Percentiles rank a stretch among this genome's conserved stretches.
These are phyloP conservation scores for Cephus runcator DNA, from an alignment of 2,888 invertebrate species.

Conservation along the genomic window DNA sequence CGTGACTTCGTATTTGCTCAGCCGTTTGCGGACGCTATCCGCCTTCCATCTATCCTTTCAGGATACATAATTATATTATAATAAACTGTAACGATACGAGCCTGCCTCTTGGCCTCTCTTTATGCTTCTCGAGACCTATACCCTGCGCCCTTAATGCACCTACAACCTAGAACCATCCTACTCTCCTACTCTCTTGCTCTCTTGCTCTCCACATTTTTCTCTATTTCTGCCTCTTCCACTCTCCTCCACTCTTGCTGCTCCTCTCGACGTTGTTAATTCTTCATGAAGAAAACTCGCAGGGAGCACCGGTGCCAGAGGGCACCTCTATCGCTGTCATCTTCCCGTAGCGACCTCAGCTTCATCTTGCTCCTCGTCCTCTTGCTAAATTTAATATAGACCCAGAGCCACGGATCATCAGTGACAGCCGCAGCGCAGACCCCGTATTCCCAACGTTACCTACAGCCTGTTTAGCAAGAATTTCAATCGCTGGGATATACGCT, in stretches of 20 bases:
- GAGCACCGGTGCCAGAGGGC: slow-evolving; percentile 43
- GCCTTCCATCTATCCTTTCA: slow-evolving; percentile 46
- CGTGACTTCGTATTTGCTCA: slow-evolving; percentile 65
- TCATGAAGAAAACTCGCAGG: slow-evolving; percentile 5
- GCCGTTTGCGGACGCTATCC: slow-evolving; percentile 46
- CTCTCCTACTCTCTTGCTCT: no score
- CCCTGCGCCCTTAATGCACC: slow-evolving; percentile 24
- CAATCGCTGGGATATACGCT: no score
- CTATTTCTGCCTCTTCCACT: no score
- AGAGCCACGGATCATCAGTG: no score
- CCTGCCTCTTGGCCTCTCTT: slow-evolving; percentile 26
- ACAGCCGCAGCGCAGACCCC: no score
- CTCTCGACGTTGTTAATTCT: not conserved
- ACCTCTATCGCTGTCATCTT: slow-evolving; percentile 58
- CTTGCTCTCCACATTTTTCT: no score
- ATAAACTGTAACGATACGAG: slow-evolving; percentile 63
- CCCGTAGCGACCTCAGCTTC: not conserved
- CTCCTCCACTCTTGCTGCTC: no score
- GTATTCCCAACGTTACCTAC: no score
- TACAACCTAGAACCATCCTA: no score
- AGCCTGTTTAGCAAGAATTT: no score
- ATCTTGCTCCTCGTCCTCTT: not conserved
- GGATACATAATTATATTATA: slow-evolving; percentile 65
- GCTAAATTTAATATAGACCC: no score
- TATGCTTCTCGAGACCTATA: slow-evolving; percentile 13